phyloP scores from a whole-genome alignment of 1,140 invertebrate genomes.

The Latrodectus geometricus region DNA sequence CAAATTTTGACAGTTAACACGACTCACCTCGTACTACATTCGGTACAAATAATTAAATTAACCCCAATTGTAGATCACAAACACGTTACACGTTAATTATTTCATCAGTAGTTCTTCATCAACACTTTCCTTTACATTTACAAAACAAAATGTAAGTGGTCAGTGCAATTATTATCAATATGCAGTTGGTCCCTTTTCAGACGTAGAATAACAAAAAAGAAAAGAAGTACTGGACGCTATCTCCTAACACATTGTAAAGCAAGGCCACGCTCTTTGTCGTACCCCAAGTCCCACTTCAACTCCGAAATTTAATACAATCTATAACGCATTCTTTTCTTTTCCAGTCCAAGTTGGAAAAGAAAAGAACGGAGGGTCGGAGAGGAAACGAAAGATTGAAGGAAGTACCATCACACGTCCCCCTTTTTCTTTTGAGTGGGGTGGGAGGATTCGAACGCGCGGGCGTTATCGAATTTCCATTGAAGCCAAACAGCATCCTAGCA shows the following conservation, averaged over 20 bases:
- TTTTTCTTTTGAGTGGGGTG: slow-evolving; percentile 2
- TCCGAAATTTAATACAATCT: slow-evolving; percentile 52
- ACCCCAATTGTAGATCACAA: no score
- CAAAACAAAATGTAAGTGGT: no score
- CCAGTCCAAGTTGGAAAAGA: slow-evolving; percentile 1
- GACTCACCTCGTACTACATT: no score
- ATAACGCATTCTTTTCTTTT: slow-evolving; percentile 50
- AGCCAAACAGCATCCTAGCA: not conserved
- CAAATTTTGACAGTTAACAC: no score
- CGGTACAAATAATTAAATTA: no score
- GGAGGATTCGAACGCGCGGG: slow-evolving; percentile 1
- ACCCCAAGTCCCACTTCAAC: slow-evolving; percentile 9
- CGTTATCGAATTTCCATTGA: slow-evolving; percentile 60
- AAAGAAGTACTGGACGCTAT: slow-evolving; percentile 30
- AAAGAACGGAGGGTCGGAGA: not conserved
- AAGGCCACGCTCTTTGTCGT: slow-evolving; percentile 28
- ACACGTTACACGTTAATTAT: no score
- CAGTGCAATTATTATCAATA: not conserved
- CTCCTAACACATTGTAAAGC: slow-evolving; percentile 12
- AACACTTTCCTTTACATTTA: no score
- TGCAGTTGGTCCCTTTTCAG: slow-evolving; percentile 3
- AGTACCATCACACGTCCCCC: not conserved
- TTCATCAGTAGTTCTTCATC: no score
- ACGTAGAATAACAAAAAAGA: not conserved
- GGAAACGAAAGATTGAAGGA: slow-evolving; percentile 33